Evolutionary conservation across 2,797 vertebrate species (phyloP).

Genomic region (Lepidocolaptes lacrymiger): DNA sequence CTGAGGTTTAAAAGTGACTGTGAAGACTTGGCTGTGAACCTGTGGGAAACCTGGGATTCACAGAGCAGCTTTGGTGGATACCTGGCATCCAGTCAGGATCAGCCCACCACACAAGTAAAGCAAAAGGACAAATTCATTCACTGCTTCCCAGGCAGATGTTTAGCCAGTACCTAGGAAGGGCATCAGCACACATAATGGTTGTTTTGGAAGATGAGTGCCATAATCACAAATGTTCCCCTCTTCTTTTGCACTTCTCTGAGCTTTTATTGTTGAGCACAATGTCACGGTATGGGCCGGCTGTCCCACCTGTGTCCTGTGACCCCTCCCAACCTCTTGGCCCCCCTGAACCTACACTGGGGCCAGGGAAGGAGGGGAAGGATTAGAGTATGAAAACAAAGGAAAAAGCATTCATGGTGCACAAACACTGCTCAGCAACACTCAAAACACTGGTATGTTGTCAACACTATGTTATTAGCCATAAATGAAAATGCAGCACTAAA

Average conservation of each 20-base stretch:
- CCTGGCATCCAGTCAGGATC: not conserved
- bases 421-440: not conserved
- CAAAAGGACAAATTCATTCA: not conserved
- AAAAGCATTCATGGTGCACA: not conserved
- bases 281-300: not conserved
- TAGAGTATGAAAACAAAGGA: not conserved
- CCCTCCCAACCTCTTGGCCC: not conserved
- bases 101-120: not conserved
- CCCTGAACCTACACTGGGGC: not conserved
- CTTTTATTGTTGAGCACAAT: not conserved
- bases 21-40: not conserved
- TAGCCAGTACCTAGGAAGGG: not conserved
- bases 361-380: not conserved
- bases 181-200: not conserved
- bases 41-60: rapidly evolving
- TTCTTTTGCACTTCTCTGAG: not conserved
- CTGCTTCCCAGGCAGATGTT: not conserved
- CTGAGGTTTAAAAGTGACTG: not conserved
- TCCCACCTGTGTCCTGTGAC: not conserved
- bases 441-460: not conserved
- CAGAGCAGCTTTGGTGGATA: not conserved
- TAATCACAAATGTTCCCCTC: rapidly evolving
- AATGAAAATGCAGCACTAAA: not conserved
- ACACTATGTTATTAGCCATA: not conserved
- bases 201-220: not conserved